A percentile compares a stretch with the other conserved stretches of the same genome.
These are phyloP conservation scores for Melitaea cinxia DNA, from an alignment of 1,140 invertebrate genomes.

Conservation along the genomic window DNA sequence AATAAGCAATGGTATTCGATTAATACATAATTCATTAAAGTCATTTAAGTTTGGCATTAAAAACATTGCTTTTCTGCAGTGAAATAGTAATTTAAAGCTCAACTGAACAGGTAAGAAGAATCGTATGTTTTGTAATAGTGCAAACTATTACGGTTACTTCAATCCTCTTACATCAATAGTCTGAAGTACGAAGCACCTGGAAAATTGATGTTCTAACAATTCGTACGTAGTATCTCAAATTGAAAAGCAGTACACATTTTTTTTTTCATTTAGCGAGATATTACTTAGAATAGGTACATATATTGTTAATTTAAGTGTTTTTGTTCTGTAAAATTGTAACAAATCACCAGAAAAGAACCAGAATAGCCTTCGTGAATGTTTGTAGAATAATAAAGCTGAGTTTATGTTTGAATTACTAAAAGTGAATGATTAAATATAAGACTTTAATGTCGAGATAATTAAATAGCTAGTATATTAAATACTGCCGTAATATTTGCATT, in stretches of 20 bases:
- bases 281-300: neutral
- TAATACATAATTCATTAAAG: no score
- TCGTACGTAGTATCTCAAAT: neutral
- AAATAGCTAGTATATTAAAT: no score
- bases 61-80: neutral
- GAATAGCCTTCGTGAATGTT: neutral
- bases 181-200: conserved; percentile 42
- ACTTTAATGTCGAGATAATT: no score
- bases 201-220: conserved; percentile 26
- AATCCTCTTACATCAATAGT: conserved; percentile 69
- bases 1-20: no score
- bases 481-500: no score
- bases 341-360: no score
- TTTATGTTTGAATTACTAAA: no score
- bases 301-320: no score
- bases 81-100: neutral
- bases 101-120: conserved; percentile 26
- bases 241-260: neutral
- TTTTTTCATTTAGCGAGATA: neutral
- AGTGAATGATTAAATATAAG: no score
- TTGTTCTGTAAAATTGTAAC: no score
- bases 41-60: neutral
- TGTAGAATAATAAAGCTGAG: neutral
- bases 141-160: conserved; percentile 51
- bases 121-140: conserved; percentile 42